Conservation (phyloP, 2,888 invertebrate genomes). For the Aethes cnicana region DNA sequence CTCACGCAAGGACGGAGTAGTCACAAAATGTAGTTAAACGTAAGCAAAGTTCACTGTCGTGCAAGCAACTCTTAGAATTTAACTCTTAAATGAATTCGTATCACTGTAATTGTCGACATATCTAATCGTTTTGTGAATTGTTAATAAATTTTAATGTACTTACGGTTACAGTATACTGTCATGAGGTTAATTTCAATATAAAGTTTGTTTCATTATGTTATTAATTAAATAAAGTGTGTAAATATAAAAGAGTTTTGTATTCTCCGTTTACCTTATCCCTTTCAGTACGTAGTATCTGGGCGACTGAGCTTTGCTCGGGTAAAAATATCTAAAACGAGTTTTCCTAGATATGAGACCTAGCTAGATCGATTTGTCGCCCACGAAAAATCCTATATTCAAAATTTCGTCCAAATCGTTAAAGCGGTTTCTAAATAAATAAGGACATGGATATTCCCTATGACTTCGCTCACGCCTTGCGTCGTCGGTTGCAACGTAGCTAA, state of each 20-base stretch:
- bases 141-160: conserved; percentile 76
- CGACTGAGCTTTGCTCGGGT: too few species aligned
- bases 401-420: too few species aligned
- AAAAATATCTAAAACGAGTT: too few species aligned
- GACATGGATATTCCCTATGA: too few species aligned
- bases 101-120: conserved; percentile 77
- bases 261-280: not conserved
- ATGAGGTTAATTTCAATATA: conserved; percentile 72
- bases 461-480: too few species aligned
- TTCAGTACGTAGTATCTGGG: too few species aligned
- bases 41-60: conserved; percentile 26
- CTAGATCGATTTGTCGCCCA: too few species aligned
- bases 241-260: conserved; percentile 53
- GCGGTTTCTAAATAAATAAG: too few species aligned
- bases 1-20: conserved; percentile 12
- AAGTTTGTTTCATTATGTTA: conserved; percentile 81
- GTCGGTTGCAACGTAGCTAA: too few species aligned
- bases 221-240: conserved; percentile 83
- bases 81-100: conserved; percentile 73
- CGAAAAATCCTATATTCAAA: too few species aligned
- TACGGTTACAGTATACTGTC: conserved; percentile 77
- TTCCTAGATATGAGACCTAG: too few species aligned
- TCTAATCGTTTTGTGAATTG: conserved; percentile 78
- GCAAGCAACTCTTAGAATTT: conserved; percentile 44
- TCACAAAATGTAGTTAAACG: not conserved